Percentiles rank a stretch among this genome's conserved stretches.
phyloP scores from a whole-genome alignment of 2,797 vertebrate genomes.

The Diplodus sargus region DNA sequence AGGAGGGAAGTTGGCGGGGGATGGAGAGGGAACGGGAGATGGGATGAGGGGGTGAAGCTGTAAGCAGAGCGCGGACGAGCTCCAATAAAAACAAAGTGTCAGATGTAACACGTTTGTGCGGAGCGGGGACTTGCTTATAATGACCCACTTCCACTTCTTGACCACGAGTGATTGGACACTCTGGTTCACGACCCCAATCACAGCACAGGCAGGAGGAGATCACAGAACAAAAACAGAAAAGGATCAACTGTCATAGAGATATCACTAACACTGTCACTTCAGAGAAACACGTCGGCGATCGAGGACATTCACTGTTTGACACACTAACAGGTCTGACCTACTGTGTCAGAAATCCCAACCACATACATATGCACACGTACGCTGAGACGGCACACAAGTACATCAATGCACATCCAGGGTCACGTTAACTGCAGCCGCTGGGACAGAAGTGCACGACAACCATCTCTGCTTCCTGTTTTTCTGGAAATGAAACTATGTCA shows the following conservation, averaged over 20 bases:
- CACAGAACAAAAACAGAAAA: constrained; percentile 28
- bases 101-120: constrained; percentile 70
- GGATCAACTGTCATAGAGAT: constrained; percentile 23
- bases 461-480: constrained; percentile 85
- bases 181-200: constrained; percentile 39
- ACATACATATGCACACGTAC: constrained; percentile 14
- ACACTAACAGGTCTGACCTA: constrained; percentile 17
- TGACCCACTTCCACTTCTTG: constrained; percentile 56
- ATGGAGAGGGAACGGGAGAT: constrained; percentile 55
- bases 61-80: constrained; percentile 54
- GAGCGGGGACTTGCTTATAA: constrained; percentile 43
- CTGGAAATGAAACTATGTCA: constrained; percentile 83
- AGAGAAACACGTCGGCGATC: constrained; percentile 12
- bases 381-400: constrained; percentile 39
- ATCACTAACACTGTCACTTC: constrained; percentile 10
- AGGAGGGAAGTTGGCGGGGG: constrained; percentile 70
- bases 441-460: constrained; percentile 77
- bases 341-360: constrained; percentile 6
- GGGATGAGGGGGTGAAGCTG: constrained; percentile 58
- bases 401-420: constrained; percentile 71
- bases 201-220: constrained; percentile 21
- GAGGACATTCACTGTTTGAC: neutral
- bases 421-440: constrained; percentile 69
- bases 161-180: constrained; percentile 52
- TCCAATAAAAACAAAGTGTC: constrained; percentile 80